A percentile compares a stretch with the other conserved stretches of the same genome.
These are phyloP conservation scores for Lysiphlebus fabarum DNA, from an alignment of 1,140 invertebrate genomes.

Conservation along the genomic window DNA sequence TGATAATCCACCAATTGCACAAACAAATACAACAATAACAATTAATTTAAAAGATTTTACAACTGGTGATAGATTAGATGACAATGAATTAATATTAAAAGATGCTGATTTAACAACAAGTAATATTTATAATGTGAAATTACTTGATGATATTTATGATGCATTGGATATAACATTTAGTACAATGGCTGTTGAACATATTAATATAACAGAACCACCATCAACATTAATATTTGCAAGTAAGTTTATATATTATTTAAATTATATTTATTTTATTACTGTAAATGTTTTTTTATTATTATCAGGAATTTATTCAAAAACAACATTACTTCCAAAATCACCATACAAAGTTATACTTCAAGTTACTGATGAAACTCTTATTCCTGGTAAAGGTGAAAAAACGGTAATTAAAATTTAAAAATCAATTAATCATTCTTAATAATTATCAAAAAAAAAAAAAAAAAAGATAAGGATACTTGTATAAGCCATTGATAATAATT, in stretches of 20 bases:
- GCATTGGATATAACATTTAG: conserved; percentile 42
- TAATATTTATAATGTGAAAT: conserved; percentile 41
- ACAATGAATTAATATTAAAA: conserved; percentile 41
- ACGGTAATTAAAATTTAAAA: conserved; percentile 41
- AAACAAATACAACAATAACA: conserved; percentile 34
- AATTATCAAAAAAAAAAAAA: conserved; percentile 11
- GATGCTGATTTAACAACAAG: conserved; percentile 41
- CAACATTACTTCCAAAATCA: conserved; percentile 47
- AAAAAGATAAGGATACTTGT: too few relatives aligned
- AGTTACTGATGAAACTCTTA: conserved; percentile 45
- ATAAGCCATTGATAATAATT: background rate
- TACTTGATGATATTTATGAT: conserved; percentile 41
- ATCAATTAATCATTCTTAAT: conserved; percentile 16
- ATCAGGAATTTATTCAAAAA: conserved; percentile 42
- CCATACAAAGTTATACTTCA: conserved; percentile 50
- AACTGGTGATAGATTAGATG: conserved; percentile 39
- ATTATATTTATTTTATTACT: background rate
- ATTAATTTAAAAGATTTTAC: conserved; percentile 40
- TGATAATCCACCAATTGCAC: conserved; percentile 50
- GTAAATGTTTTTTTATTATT: conserved; percentile 10
- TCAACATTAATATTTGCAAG: conserved; percentile 44
- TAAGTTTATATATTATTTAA: conserved; percentile 30
- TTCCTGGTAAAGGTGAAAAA: conserved; percentile 41
- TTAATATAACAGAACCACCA: conserved; percentile 28
- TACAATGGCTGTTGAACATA: conserved; percentile 39